A percentile compares a stretch with the other conserved stretches of the same genome.
phyloP scores from a whole-genome alignment of 2,113 vertebrate species.

The Platichthys stellatus region DNA sequence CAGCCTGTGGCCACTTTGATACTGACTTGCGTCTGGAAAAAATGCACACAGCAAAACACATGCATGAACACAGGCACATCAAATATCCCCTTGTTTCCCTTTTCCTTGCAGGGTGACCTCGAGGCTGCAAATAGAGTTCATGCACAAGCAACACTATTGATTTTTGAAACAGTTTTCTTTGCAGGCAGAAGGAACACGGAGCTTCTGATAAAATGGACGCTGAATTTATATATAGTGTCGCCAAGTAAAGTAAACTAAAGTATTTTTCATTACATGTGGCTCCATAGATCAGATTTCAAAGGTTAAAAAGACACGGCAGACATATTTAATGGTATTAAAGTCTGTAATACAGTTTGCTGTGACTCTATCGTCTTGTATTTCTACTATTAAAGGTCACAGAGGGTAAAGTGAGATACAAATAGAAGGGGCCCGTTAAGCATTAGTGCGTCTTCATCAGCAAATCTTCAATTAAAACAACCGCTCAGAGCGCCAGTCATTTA shows the following conservation, averaged over 20 bases:
- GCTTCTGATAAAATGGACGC: not conserved
- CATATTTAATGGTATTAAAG: constrained; percentile 26
- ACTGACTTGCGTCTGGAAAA: not conserved
- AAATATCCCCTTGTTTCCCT: not conserved
- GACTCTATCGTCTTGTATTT: constrained; percentile 27
- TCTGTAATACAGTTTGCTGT: constrained; percentile 20
- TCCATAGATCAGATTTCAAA: constrained; percentile 31
- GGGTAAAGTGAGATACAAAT: constrained; percentile 66
- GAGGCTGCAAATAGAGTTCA: not conserved
- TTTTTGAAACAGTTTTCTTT: not conserved
- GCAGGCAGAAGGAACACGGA: not conserved
- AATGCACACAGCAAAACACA: not conserved
- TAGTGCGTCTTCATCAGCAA: constrained; percentile 77
- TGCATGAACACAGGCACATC: not conserved
- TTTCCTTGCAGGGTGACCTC: not conserved
- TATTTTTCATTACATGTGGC: constrained; percentile 4
- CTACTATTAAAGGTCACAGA: constrained; percentile 57
- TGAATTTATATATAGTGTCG: constrained; percentile 1
- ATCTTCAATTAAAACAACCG: constrained; percentile 78
- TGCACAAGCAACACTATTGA: not conserved
- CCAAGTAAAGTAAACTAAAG: not conserved
- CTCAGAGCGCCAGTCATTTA: constrained; percentile 69
- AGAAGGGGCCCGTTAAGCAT: constrained; percentile 69
- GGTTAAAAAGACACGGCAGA: not conserved
- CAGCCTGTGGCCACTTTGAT: not conserved